Evolutionary conservation across 2,888 invertebrate species (phyloP).

Genomic region (Argynnis bischoffii): DNA sequence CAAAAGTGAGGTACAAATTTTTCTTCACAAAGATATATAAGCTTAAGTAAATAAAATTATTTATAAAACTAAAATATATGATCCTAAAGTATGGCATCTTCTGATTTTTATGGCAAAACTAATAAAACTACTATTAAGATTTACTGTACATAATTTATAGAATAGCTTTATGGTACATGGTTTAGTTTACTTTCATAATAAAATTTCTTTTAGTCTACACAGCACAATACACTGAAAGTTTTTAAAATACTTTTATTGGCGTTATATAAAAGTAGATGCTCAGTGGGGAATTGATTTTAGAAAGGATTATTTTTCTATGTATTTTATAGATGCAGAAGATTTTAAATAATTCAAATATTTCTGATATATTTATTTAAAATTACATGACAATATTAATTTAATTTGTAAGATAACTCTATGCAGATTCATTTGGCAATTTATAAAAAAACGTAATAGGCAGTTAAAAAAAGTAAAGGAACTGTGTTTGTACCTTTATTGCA

Average conservation of each 20-base stretch:
- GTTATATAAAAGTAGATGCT: too few species aligned
- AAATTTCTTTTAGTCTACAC: not conserved
- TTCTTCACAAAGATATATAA: slow-evolving; percentile 51
- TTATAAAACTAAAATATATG: slow-evolving; percentile 53
- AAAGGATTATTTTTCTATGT: too few species aligned
- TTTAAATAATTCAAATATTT: too few species aligned
- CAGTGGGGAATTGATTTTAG: too few species aligned
- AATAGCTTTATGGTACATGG: slow-evolving; percentile 4
- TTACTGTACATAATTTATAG: slow-evolving; percentile 23
- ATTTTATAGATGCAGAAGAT: too few species aligned
- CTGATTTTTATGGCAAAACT: slow-evolving; percentile 73
- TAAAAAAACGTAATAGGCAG: too few species aligned
- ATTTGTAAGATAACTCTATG: too few species aligned
- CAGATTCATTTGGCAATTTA: too few species aligned
- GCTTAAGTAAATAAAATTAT: slow-evolving; percentile 56
- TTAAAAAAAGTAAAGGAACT: too few species aligned
- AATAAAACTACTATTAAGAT: slow-evolving; percentile 34
- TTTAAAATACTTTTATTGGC: not conserved
- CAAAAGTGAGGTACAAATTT: slow-evolving; percentile 62
- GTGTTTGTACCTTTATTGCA: too few species aligned
- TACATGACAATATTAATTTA: too few species aligned
- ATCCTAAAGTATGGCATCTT: slow-evolving; percentile 73
- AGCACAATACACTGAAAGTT: not conserved
- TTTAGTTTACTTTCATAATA: not conserved
- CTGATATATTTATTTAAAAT: too few species aligned